Percentiles rank a stretch among this genome's conserved stretches.
phyloP scores from a whole-genome alignment of 2,797 vertebrate species.

The Neostethus bicornis region DNA sequence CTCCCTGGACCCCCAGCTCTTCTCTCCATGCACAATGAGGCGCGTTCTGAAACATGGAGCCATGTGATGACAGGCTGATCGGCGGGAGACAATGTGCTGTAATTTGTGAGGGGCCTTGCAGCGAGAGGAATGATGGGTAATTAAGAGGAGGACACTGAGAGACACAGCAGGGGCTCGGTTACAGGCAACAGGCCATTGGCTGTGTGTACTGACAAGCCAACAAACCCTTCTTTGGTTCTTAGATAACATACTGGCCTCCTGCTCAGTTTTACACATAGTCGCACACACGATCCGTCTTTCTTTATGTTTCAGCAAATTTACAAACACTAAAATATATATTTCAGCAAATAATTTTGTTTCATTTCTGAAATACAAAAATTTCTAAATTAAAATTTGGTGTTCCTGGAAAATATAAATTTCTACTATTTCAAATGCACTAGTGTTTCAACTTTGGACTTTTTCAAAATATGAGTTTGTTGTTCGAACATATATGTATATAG shows the following conservation, averaged over 20 bases:
- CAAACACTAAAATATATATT: conserved; percentile 15
- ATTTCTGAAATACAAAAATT: no score
- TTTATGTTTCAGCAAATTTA: conserved; percentile 10
- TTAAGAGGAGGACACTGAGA: conserved; percentile 81
- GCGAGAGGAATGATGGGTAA: conserved; percentile 82
- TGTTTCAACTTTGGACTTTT: no score
- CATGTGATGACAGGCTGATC: conserved; percentile 82
- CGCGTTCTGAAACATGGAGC: conserved; percentile 77
- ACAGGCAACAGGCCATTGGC: conserved; percentile 77
- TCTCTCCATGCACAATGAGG: conserved; percentile 64
- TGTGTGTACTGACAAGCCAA: conserved; percentile 68
- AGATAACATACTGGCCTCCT: conserved; percentile 35
- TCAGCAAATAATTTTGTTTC: no score
- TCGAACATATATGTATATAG: no score
- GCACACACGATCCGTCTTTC: not conserved
- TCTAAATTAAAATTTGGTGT: no score
- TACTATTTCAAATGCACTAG: no score
- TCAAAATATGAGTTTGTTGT: no score
- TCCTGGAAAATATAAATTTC: no score
- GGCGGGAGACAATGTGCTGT: conserved; percentile 79
- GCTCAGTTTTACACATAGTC: conserved; percentile 28
- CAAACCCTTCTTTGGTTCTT: conserved; percentile 60
- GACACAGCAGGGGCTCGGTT: conserved; percentile 70
- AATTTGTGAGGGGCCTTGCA: conserved; percentile 84
- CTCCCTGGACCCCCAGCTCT: conserved; percentile 45